phyloP scores from a whole-genome alignment of 2,113 vertebrate genomes.

The Heterotis niloticus region DNA sequence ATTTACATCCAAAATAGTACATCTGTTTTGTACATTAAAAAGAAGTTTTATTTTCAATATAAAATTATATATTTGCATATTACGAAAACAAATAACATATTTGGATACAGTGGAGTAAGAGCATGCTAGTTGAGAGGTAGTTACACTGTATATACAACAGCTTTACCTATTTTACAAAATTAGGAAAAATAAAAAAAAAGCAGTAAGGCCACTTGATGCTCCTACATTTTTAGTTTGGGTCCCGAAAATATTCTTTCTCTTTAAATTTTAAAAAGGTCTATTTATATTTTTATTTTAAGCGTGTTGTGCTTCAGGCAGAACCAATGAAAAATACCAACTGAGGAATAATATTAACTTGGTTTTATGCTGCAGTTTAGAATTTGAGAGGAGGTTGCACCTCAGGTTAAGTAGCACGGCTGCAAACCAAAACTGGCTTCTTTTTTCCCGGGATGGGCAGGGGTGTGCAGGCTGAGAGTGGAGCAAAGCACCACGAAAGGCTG shows the following conservation, averaged over 20 bases:
- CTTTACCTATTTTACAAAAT: slow-evolving; percentile 57
- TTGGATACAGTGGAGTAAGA: slow-evolving; percentile 56
- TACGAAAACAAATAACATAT: slow-evolving; percentile 56
- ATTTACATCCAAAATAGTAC: slow-evolving; percentile 71
- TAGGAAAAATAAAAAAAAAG: slow-evolving; percentile 19
- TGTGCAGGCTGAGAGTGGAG: background rate
- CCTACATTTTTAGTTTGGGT: too few relatives aligned
- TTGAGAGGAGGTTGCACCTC: background rate
- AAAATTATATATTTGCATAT: slow-evolving; percentile 62
- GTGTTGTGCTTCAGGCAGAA: slow-evolving; percentile 33
- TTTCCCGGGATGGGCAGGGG: background rate
- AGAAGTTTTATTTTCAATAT: slow-evolving; percentile 53
- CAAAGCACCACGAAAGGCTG: too few relatives aligned
- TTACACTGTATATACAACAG: slow-evolving; percentile 67
- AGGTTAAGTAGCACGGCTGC: background rate
- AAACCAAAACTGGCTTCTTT: background rate
- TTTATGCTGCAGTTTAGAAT: background rate
- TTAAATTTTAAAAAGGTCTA: background rate
- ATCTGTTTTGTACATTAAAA: slow-evolving; percentile 56
- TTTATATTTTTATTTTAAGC: background rate
- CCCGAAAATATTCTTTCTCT: too few relatives aligned
- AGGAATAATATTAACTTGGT: background rate
- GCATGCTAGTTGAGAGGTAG: slow-evolving; percentile 74
- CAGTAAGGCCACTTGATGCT: background rate
- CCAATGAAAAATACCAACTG: too few relatives aligned